Evolutionary conservation across 2,888 invertebrate genomes (phyloP).

Genomic region (Platycheirus albimanus): DNA sequence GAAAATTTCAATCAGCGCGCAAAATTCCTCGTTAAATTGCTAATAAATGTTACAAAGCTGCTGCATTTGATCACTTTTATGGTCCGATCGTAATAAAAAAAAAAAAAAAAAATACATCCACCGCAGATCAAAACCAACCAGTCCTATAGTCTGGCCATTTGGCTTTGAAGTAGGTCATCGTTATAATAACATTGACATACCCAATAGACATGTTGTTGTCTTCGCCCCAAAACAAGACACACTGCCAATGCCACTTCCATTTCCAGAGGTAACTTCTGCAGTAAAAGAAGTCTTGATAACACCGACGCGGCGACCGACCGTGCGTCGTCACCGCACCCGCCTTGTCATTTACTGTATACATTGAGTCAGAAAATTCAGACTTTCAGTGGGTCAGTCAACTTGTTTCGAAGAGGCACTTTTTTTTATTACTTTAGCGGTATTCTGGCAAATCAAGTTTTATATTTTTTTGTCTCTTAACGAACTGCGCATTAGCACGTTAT

Average conservation of each 20-base stretch:
- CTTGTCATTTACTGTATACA: background rate
- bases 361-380: slow-evolving; percentile 27
- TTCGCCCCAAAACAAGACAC: slow-evolving; percentile 44
- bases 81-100: slow-evolving; percentile 13
- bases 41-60: slow-evolving; percentile 24
- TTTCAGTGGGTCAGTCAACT: slow-evolving; percentile 70
- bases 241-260: slow-evolving; percentile 20
- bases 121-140: slow-evolving; percentile 25
- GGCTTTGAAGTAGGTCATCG: slow-evolving; percentile 51
- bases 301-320: background rate
- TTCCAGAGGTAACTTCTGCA: background rate
- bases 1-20: slow-evolving; percentile 22
- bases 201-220: slow-evolving; percentile 38
- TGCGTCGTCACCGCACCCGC: too few relatives aligned
- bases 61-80: slow-evolving; percentile 32
- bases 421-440: slow-evolving; percentile 13
- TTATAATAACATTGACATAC: slow-evolving; percentile 52
- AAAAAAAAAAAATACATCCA: slow-evolving; percentile 17
- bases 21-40: slow-evolving; percentile 23
- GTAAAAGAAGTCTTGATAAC: slow-evolving; percentile 10
- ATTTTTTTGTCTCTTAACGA: background rate
- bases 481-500: background rate
- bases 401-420: slow-evolving; percentile 37
- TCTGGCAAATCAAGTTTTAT: slow-evolving; percentile 28
- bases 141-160: slow-evolving; percentile 36